Conservation (phyloP, 2,113 vertebrate genomes). For the Otolemur garnettii region DNA sequence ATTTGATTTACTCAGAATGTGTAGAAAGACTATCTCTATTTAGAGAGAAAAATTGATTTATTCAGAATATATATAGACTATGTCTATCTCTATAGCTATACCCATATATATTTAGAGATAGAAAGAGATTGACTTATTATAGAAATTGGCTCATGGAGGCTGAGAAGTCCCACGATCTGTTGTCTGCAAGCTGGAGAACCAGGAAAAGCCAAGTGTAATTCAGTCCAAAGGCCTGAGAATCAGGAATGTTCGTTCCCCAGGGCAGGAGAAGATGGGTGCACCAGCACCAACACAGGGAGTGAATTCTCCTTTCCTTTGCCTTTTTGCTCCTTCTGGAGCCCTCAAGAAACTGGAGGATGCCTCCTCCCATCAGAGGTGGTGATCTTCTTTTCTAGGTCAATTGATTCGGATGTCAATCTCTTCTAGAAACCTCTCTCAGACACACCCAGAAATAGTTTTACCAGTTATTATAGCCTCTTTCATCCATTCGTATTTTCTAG, state of each 20-base stretch:
- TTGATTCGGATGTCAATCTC: neutral
- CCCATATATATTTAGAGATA: neutral
- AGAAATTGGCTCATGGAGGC: neutral
- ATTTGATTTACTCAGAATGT: neutral
- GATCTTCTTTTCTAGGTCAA: neutral
- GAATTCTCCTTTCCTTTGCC: neutral
- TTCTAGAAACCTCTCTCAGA: neutral
- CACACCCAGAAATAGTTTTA: neutral
- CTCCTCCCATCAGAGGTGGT: neutral
- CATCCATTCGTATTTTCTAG: neutral
- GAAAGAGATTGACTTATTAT: neutral
- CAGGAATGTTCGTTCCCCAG: neutral
- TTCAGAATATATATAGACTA: neutral
- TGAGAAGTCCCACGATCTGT: neutral
- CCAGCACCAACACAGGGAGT: neutral
- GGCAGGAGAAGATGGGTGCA: neutral
- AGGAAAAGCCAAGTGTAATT: neutral
- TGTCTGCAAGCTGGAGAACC: neutral
- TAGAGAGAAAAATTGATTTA: neutral
- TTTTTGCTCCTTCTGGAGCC: neutral
- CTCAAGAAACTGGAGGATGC: neutral
- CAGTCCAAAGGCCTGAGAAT: neutral
- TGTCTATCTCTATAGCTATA: neutral
- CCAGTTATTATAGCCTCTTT: neutral
- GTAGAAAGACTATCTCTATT: neutral